A percentile compares a stretch with the other conserved stretches of the same genome.
Conservation (phyloP, 2,888 invertebrate genomes). For the Acholoe squamosa region DNA sequence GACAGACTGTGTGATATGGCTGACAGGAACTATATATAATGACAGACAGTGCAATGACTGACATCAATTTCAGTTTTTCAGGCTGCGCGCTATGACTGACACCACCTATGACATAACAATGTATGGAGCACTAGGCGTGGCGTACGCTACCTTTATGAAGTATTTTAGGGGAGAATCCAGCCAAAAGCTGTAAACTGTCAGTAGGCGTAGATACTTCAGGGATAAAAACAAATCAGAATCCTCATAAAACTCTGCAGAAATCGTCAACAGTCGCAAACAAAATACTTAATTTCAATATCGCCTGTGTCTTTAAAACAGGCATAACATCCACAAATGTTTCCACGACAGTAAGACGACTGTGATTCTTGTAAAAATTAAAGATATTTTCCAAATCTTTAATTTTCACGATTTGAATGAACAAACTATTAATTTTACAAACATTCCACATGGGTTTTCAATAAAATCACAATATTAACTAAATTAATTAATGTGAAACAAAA, state of each 20-base stretch:
- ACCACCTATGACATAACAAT: no score
- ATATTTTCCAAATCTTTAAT: neutral
- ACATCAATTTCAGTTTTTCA: no score
- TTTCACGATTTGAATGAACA: neutral
- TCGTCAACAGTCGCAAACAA: neutral
- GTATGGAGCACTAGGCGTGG: no score
- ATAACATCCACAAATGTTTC: neutral
- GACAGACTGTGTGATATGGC: no score
- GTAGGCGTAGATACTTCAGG: neutral
- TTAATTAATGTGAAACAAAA: neutral
- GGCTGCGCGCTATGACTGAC: no score
- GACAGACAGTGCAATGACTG: no score
- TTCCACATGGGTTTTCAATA: neutral
- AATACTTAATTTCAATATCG: neutral
- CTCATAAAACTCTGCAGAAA: neutral
- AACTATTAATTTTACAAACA: neutral
- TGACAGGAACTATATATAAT: no score
- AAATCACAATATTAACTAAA: neutral
- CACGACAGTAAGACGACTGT: neutral
- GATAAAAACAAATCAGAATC: neutral
- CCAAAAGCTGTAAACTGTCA: slow-evolving; percentile 17
- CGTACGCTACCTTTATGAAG: slow-evolving; percentile 12
- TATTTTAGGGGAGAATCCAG: slow-evolving; percentile 19
- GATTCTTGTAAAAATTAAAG: slow-evolving; percentile 1
- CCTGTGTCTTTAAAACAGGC: neutral